Evolutionary conservation across 2,888 invertebrate species (phyloP).

Genomic region (Gymnosoma rotundatum): DNA sequence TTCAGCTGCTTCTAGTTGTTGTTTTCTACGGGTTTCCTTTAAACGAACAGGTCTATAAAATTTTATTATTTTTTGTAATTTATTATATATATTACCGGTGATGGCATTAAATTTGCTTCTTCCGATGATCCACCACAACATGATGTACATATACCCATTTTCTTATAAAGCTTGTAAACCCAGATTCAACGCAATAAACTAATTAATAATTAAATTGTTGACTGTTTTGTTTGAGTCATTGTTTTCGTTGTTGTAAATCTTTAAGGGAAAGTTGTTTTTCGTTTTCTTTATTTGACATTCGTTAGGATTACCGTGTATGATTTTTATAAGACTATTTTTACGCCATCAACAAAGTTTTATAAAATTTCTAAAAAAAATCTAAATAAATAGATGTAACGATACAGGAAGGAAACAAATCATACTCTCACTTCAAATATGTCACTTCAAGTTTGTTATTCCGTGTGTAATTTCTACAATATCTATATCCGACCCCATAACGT

Average conservation of each 20-base stretch:
- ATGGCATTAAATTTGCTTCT: slow-evolving; percentile 79
- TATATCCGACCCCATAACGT: too few relatives aligned
- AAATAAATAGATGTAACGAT: too few relatives aligned
- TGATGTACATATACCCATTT: slow-evolving; percentile 77
- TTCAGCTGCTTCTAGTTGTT: slow-evolving; percentile 88
- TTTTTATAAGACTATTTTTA: too few relatives aligned
- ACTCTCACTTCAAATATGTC: too few relatives aligned
- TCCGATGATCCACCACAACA: slow-evolving; percentile 78
- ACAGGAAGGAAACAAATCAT: too few relatives aligned
- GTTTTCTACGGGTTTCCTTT: slow-evolving; percentile 86
- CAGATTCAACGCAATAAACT: slow-evolving; percentile 9
- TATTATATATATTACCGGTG: slow-evolving; percentile 73
- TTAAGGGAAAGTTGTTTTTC: slow-evolving; percentile 22
- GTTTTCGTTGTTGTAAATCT: background rate
- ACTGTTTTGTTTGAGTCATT: slow-evolving; percentile 39
- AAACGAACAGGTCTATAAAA: slow-evolving; percentile 19
- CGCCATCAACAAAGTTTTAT: too few relatives aligned
- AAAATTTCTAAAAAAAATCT: too few relatives aligned
- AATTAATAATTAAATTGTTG: slow-evolving; percentile 43
- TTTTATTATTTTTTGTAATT: background rate
- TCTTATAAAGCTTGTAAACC: slow-evolving; percentile 12
- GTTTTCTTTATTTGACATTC: slow-evolving; percentile 16
- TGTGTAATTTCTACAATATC: too few relatives aligned
- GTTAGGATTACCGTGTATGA: slow-evolving; percentile 1
- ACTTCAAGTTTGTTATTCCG: too few relatives aligned